A percentile compares a stretch with the other conserved stretches of the same genome.
Conservation (phyloP, 2,113 vertebrate species). For the Corvus hawaiiensis region DNA sequence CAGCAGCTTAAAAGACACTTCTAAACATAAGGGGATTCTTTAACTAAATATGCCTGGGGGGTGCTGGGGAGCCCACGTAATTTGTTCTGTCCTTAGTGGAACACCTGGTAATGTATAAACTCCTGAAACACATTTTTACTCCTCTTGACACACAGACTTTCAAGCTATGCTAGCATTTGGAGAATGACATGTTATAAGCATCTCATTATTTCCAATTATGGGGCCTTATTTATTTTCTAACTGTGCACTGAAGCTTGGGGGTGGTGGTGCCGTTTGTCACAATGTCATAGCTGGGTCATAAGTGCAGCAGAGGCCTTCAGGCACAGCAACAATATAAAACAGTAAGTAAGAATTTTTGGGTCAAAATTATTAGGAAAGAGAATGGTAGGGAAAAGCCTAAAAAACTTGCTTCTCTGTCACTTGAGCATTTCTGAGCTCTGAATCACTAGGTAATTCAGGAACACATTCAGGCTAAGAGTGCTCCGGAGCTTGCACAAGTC, state of each 20-base stretch:
- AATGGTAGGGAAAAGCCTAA: not conserved
- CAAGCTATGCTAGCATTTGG: not conserved
- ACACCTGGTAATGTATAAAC: not conserved
- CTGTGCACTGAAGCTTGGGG: not conserved
- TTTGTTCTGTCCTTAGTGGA: not conserved
- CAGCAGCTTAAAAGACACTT: not conserved
- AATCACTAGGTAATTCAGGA: not conserved
- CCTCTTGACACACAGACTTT: not conserved
- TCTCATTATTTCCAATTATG: constrained; percentile 29
- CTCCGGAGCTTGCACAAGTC: not conserved
- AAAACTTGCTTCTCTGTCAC: not conserved
- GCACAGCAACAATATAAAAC: not conserved
- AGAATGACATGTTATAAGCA: not conserved
- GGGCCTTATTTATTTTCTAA: constrained; percentile 9
- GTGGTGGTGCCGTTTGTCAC: not conserved
- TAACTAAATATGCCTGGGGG: not conserved
- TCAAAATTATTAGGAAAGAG: not conserved
- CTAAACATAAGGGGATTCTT: not conserved
- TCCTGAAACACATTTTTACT: not conserved
- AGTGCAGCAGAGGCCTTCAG: not conserved
- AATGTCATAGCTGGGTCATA: not conserved
- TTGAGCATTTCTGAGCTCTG: not conserved
- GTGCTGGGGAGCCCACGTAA: not conserved
- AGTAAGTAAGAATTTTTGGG: not conserved
- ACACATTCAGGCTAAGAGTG: not conserved